These are phyloP conservation scores for Pholis gunnellus DNA, from an alignment of 2,113 vertebrate species.

Conservation along the genomic window DNA sequence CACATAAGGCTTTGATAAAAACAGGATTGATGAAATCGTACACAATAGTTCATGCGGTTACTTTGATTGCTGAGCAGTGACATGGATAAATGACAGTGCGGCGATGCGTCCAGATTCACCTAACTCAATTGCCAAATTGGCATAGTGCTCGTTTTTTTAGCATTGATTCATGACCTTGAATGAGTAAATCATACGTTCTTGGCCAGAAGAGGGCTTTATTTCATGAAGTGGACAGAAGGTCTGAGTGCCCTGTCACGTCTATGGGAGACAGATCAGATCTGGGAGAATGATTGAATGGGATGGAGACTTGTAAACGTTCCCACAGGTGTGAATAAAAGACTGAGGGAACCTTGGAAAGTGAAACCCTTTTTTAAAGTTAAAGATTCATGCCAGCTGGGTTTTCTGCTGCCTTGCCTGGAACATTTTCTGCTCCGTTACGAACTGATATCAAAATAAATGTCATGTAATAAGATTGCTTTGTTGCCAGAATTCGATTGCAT, in stretches of 20 bases:
- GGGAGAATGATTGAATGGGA: slow-evolving; percentile 33
- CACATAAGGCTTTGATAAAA: slow-evolving; percentile 62
- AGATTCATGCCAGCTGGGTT: background rate
- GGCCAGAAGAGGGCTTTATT: slow-evolving; percentile 26
- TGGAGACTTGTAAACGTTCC: slow-evolving; percentile 26
- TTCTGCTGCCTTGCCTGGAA: slow-evolving; percentile 12
- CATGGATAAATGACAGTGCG: slow-evolving; percentile 47
- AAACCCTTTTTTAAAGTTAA: slow-evolving; percentile 3
- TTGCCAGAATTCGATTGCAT: slow-evolving; percentile 1
- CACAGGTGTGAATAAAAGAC: slow-evolving; percentile 23
- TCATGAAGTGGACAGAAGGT: slow-evolving; percentile 30
- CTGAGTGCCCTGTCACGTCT: slow-evolving; percentile 40
- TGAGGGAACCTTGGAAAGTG: slow-evolving; percentile 17
- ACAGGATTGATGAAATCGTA: slow-evolving; percentile 41
- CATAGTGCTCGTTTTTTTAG: slow-evolving; percentile 25
- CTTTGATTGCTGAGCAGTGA: slow-evolving; percentile 43
- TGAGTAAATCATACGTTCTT: slow-evolving; percentile 36
- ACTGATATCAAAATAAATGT: slow-evolving; percentile 20
- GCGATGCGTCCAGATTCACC: slow-evolving; percentile 29
- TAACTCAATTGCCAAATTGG: slow-evolving; percentile 54
- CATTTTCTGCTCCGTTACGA: slow-evolving; percentile 1
- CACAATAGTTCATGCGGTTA: slow-evolving; percentile 21
- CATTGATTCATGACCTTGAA: slow-evolving; percentile 26
- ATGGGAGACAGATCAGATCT: slow-evolving; percentile 11
- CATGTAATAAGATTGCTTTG: background rate